Percentiles rank a stretch among this genome's conserved stretches.
These are phyloP conservation scores for Lepus timidus DNA, from an alignment of 2,113 vertebrate species.

Conservation along the genomic window DNA sequence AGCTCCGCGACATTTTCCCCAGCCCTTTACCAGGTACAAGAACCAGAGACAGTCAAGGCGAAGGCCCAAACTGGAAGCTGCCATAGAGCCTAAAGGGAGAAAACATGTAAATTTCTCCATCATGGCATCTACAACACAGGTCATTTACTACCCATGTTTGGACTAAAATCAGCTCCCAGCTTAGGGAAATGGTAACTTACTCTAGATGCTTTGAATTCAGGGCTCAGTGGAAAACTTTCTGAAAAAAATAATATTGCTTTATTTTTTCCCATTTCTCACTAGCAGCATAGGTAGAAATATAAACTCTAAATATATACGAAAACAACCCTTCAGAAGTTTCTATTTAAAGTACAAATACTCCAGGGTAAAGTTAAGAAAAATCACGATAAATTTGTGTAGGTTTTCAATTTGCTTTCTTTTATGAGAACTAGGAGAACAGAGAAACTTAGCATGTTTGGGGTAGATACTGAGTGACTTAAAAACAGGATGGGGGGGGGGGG, in stretches of 20 bases:
- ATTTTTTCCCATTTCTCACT: background rate
- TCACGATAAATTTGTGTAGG: conserved; percentile 54
- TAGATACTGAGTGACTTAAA: background rate
- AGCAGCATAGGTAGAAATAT: conserved; percentile 14
- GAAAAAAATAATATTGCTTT: background rate
- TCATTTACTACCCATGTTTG: background rate
- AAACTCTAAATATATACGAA: conserved; percentile 40
- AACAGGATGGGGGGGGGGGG: background rate
- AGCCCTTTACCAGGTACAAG: background rate
- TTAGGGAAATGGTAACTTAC: background rate
- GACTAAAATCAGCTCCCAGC: background rate
- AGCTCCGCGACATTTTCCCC: background rate
- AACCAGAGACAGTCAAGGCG: background rate
- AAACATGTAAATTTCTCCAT: background rate
- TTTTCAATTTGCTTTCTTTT: conserved; percentile 59
- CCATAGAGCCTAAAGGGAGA: background rate
- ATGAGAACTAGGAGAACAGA: background rate
- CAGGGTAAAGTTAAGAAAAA: conserved; percentile 44
- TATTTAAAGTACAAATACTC: conserved; percentile 77
- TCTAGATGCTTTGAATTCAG: background rate
- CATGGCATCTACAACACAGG: background rate
- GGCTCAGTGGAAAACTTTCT: background rate
- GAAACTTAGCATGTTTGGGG: background rate
- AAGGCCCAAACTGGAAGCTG: background rate
- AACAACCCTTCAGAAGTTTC: conserved; percentile 66